These are phyloP conservation scores for Penaeus vannamei DNA, from an alignment of 1,140 invertebrate genomes.

Conservation along the genomic window DNA sequence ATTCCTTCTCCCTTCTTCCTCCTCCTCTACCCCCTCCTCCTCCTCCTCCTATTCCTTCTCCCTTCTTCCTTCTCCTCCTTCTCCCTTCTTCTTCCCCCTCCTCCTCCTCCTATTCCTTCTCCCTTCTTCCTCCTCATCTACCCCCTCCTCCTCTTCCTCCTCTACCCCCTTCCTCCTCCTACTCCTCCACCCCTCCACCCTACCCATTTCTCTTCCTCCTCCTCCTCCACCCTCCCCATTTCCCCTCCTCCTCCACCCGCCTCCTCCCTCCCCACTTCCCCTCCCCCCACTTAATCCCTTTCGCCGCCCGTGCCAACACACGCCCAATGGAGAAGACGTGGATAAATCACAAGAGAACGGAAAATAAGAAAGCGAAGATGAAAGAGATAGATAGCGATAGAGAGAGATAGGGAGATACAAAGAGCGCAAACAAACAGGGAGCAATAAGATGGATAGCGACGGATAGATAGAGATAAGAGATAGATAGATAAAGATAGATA, in stretches of 20 bases:
- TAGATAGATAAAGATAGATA: too few species aligned
- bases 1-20: background rate
- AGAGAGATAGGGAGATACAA: background rate
- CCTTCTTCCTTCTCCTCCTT: background rate
- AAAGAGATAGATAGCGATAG: background rate
- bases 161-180: background rate
- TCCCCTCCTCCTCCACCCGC: background rate
- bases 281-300: background rate
- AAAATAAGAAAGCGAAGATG: background rate
- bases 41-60: background rate
- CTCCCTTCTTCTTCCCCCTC: background rate
- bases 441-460: background rate
- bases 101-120: background rate
- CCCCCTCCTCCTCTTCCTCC: background rate
- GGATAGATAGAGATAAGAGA: background rate
- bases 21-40: background rate
- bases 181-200: background rate
- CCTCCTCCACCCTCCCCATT: background rate
- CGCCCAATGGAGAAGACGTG: too few species aligned
- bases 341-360: background rate
- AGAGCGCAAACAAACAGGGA: background rate
- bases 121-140: background rate
- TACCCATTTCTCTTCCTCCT: background rate
- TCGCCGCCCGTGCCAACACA: background rate
- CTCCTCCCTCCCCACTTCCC: background rate